Base-by-base conservation (phyloP, 2,113 vertebrate genomes). In the Sturnira hondurensis region DNA sequence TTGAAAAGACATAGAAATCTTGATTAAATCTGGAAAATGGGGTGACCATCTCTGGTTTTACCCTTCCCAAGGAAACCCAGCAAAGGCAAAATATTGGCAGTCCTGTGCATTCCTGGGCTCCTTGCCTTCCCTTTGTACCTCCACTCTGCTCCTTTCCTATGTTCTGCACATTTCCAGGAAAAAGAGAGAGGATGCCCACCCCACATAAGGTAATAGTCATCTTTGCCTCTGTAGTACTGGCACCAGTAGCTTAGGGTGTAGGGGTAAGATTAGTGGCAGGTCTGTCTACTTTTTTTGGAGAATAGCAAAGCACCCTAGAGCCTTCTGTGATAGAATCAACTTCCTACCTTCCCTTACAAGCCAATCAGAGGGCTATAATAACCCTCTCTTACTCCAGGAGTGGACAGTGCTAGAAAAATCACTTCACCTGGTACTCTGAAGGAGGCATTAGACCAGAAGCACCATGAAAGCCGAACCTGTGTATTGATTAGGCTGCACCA, bases 1-100 rank as follows among this genome's bases (percentile, higher is more conserved):
- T 76, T 95, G 71, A 91, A 70, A 95, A 84, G 58, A 78, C 76
- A 56, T 33, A 90, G 76, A 87, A 87, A 82, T 94, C 15, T 50
- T 73, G 26, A 86, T 82, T 28, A 89, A 43, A 93, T 96, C 54
- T 88, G 88, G 56, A 87, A 92, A 95, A 67, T 67, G 45, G 15
- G 36, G 81, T 71, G 80, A 81, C n/a, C 8, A 3, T 85, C 45
- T 84, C 50, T 78, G 50, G 24, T 78, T 16, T 89, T 68, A 63
- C 19, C 33, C 43, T 16, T 81, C 15, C 1, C n/a, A 65, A 70
- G 26, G 28, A 45, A 31, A 88, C 50, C 22, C 38, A 65, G 33
- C 28, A 95, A 33, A 84, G 56, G 26, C 38, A 86, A 20, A 47
- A 41, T 61, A 47, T 71, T 73, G 9, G 74, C 24, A 90, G 43